phyloP scores from a whole-genome alignment of 1,140 invertebrate species.

The Apis florea region DNA sequence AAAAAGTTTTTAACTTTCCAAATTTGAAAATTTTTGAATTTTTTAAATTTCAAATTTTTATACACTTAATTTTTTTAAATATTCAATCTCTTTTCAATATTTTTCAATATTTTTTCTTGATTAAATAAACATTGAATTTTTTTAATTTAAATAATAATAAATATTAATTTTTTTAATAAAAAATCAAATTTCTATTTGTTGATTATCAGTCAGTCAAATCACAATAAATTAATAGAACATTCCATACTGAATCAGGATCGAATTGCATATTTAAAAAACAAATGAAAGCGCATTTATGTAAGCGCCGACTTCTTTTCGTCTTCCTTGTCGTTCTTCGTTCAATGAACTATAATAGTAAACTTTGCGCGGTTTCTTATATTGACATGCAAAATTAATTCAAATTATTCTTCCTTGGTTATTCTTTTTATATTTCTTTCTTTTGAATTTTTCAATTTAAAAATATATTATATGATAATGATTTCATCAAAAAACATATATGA shows the following conservation, averaged over 20 bases:
- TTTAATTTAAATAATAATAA: background rate
- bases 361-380: background rate
- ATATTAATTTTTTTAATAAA: background rate
- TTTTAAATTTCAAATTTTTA: background rate
- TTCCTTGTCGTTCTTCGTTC: slow-evolving; percentile 29
- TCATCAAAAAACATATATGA: no score
- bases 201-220: slow-evolving; percentile 15
- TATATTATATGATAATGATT: background rate
- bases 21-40: background rate
- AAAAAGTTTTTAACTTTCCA: background rate
- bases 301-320: slow-evolving; percentile 27
- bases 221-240: background rate
- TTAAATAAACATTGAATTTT: background rate
- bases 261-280: slow-evolving; percentile 38
- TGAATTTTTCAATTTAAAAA: background rate
- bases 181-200: slow-evolving; percentile 13
- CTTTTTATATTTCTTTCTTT: background rate
- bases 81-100: background rate
- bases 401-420: background rate
- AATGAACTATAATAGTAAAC: slow-evolving; percentile 38
- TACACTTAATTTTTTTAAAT: background rate
- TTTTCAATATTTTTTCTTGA: background rate
- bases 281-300: slow-evolving; percentile 41
- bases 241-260: slow-evolving; percentile 34
- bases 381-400: slow-evolving; percentile 31